Evolutionary conservation across 2,888 invertebrate genomes (phyloP), one percentile per base, ranked within the genome.

Genomic region (Hirtodrosophila alboralis): DNA sequence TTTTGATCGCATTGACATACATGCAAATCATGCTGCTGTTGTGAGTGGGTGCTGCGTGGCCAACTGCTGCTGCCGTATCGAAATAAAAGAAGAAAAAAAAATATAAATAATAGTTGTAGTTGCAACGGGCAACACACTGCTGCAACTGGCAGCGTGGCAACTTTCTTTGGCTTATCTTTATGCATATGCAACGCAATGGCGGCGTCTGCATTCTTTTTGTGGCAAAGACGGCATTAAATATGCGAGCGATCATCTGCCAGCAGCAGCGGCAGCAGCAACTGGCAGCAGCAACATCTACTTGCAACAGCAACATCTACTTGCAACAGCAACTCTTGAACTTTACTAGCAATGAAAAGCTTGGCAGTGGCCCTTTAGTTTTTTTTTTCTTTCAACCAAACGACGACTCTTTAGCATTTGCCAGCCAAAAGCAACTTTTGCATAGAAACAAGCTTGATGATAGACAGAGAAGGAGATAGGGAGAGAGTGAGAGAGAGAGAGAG

Each of bases 321-420:
- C 76, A 57, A 26, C 68, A 64, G 67, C 84, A 72, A 77, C 75
- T 84, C 86, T 86, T 86, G 86, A 87, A 84, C 84, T 87, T 80
- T 86, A 80, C 80, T 64, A 66, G 80, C 86, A 77, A 77, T 77
- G 80, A 84, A 87, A 85, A 79, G 76, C 68, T 86, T 71, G 61
- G 49, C 56, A 49, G 56, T 71, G 68, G 80, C 74, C 78, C 78
- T 83, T 85, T 86, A 61, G 63, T n/a, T n/a, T n/a, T n/a, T n/a
- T n/a, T n/a, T n/a, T n/a, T n/a, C n/a, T n/a, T n/a, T n/a, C n/a
- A n/a, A n/a, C n/a, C n/a, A n/a, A n/a, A n/a, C n/a, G n/a, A n/a
- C 66, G 57, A 67, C 74, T 84, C 81, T 81, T 84, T 84, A 78
- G 77, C 77, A 79, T 79, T 75, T 69, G 61, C 54, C 54, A 38